Evolutionary conservation across 2,888 invertebrate genomes (phyloP).

Genomic region (Phragmatobia fuliginosa): DNA sequence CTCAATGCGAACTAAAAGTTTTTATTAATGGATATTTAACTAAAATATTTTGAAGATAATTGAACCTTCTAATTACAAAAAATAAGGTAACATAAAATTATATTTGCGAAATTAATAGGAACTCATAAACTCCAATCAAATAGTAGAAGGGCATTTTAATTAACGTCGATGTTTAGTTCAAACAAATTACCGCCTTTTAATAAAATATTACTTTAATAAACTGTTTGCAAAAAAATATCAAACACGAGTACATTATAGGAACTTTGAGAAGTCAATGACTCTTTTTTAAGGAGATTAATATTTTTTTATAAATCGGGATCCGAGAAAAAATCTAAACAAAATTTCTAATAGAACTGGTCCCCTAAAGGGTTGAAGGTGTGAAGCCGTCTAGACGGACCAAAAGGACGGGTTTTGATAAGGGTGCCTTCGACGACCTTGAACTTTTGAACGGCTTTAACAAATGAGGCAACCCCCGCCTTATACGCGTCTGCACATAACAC

Average conservation of each 20-base stretch:
- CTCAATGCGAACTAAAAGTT: too few species aligned
- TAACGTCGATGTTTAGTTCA: conserved; percentile 45
- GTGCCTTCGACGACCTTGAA: conserved; percentile 83
- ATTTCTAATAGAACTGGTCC: conserved; percentile 76
- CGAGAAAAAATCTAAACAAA: conserved; percentile 59
- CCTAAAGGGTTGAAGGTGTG: conserved; percentile 82
- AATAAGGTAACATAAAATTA: background rate
- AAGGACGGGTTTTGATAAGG: conserved; percentile 83
- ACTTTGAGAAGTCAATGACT: conserved; percentile 31
- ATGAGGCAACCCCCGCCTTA: conserved; percentile 71
- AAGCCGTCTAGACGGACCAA: conserved; percentile 84
- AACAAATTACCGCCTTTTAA: conserved; percentile 35
- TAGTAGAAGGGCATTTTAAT: conserved; percentile 52
- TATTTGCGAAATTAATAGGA: conserved; percentile 39
- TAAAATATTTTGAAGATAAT: background rate
- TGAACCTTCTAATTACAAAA: background rate
- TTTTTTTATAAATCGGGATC: conserved; percentile 28
- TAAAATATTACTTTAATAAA: conserved; percentile 39
- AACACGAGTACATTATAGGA: conserved; percentile 27
- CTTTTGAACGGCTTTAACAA: conserved; percentile 82
- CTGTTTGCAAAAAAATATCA: conserved; percentile 37
- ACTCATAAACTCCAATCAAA: conserved; percentile 56
- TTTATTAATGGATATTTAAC: too few species aligned
- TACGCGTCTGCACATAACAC: conserved; percentile 55
- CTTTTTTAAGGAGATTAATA: conserved; percentile 25